Evolutionary conservation across 1,140 invertebrate genomes (phyloP).

Genomic region (Micrasema minimum): DNA sequence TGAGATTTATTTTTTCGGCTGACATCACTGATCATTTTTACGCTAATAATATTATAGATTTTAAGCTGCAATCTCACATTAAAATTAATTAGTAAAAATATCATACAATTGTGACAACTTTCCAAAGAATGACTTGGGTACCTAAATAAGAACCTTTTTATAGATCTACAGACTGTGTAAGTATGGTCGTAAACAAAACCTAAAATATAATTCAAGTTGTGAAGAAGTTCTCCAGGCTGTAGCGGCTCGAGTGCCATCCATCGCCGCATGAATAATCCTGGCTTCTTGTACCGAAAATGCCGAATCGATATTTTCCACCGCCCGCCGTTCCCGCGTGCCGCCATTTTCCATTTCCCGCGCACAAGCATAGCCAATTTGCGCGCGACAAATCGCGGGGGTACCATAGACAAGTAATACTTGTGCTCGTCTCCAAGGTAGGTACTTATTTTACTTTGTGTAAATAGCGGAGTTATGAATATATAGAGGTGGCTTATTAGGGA

Average conservation of each 20-base stretch:
- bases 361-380: constrained; percentile 19
- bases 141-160: no score
- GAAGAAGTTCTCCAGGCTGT: constrained; percentile 15
- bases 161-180: no score
- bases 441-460: no score
- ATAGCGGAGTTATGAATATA: no score
- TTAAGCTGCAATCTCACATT: no score
- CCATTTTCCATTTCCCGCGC: background rate
- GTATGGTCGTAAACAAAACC: background rate
- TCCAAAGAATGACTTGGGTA: no score
- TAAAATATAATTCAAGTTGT: constrained; percentile 3
- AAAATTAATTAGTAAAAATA: no score
- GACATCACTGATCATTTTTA: no score
- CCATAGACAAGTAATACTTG: background rate
- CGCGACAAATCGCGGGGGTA: constrained; percentile 7
- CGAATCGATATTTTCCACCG: constrained; percentile 17
- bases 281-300: constrained; percentile 4
- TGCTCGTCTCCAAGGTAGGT: background rate
- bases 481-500: no score
- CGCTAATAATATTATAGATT: no score
- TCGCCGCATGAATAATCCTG: constrained; percentile 17
- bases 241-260: constrained; percentile 26
- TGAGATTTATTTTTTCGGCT: no score
- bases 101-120: no score
- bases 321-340: background rate